Evolutionary conservation across 2,797 vertebrate species (phyloP), one percentile per base, ranked within the genome.

Genomic region (Pyrocephalus nanus): DNA sequence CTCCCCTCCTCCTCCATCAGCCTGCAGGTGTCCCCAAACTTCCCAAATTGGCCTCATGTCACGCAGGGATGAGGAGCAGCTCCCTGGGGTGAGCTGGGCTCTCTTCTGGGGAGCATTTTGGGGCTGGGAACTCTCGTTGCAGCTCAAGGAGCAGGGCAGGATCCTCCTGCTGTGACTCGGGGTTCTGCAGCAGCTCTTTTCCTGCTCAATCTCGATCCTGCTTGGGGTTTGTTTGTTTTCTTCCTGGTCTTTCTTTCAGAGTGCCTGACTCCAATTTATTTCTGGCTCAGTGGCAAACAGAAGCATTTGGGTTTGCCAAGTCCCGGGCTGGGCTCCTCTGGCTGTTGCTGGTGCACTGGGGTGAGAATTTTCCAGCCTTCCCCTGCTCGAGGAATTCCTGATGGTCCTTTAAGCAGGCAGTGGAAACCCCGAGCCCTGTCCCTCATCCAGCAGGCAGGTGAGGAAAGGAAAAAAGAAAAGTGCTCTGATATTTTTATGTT

Each of bases 361-460:
- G 23, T 2, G 14, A 57, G n/a, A 2, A 0, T 43, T 67, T 54
- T 54, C 55, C 76, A 90, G 60, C 43, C 8, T 58, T n/a, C 4
- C 47, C 38, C 77, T 25, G 30, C 64, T 75, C 3, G 2, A 72
- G 53, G 45, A 62, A 38, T 47, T 64, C 62, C 30, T 25, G 29
- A 17, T 1, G 15, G 8, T 34, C 38, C 51, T 66, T 73, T 6
- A 42, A 27, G 32, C 27, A 50, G 0, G 0, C n/a, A 11, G 12
- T 7, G 60, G 11, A 55, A 60, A 6, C 54, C 34, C 26, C 1
- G 42, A 43, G 65, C 77, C 45, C 42, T 16, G 38, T 11, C n/a
- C 58, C 73, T 25, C 43, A 11, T 8, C 23, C 15, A 10, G 36
- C 20, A 50, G 60, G 36, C 25, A 42, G 32, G 42, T 15, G 27